Base-by-base conservation (phyloP, 2,113 vertebrate species). In the Phalacrocorax aristotelis region DNA sequence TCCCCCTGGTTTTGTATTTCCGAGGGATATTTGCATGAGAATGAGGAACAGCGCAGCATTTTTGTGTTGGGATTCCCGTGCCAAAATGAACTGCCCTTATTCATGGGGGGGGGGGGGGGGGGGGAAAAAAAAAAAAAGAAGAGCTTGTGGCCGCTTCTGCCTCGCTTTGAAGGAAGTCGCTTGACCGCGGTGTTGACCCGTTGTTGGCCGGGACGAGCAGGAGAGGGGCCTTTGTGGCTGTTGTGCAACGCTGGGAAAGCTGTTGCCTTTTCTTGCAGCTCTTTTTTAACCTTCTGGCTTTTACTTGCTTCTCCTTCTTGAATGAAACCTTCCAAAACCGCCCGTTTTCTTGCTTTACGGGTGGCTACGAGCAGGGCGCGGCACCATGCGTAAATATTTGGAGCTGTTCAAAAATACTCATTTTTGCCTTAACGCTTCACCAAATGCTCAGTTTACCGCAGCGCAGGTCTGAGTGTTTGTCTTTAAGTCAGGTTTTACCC, bases 301-400 rank as follows among this genome's bases (percentile, higher is more conserved):
- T 26, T 40, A 10, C 11, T 38, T 13, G 34, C 18, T 61, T 70
- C 13, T 7, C 17, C 16, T 69, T 30, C 51, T 90, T 14, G 22
- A n/a, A 29, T 12, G 7, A 40, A 70, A 14, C 21, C 38, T 70
- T 30, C 48, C 30, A 17, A 25, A 27, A 2, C 40, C 2, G 32
- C 61, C 52, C 1, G 2, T 52, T 61, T 44, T 15, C 57, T 40
- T 19, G 57, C 48, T 38, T 11, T 11, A 13, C 0, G 7, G 51
- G 15, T 13, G 30, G n/a, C 40, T 34, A 9, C 3, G 1, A 55
- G 38, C 4, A 9, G 32, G 44, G 32, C 1, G 7, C 4, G 5
- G 61, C 15, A 2, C 48, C 5, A 0, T 0, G 5, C 0, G 2
- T 34, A 25, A 74, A 66, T 26, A 11, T 21, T 72, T 40, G 34